phyloP scores from a whole-genome alignment of 2,113 vertebrate species.

The Ceyx melanurus region DNA sequence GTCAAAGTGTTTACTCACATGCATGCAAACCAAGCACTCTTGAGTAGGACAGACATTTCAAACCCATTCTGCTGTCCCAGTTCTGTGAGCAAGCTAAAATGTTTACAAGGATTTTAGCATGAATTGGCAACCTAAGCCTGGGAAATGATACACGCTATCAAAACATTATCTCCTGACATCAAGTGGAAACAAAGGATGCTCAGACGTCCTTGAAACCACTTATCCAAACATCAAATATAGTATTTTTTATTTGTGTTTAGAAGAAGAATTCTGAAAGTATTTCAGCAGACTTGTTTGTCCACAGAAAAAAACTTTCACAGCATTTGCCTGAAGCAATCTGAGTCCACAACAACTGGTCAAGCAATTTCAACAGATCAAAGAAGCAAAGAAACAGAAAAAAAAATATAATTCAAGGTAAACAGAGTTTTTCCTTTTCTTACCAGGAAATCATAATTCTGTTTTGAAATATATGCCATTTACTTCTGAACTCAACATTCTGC shows the following conservation, averaged over 20 bases:
- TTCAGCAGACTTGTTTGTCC: neutral
- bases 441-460: neutral
- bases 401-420: neutral
- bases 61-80: fast-evolving
- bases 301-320: neutral
- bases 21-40: fast-evolving
- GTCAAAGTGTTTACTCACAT: neutral
- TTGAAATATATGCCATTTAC: neutral
- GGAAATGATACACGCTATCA: fast-evolving
- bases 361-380: neutral
- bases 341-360: neutral
- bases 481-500: fast-evolving
- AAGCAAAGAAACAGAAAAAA: neutral
- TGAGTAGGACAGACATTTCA: neutral
- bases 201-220: neutral
- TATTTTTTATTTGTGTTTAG: fast-evolving
- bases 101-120: neutral
- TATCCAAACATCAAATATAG: neutral
- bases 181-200: neutral
- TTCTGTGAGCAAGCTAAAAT: neutral
- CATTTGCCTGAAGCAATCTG: neutral
- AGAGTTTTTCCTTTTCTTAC: neutral
- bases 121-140: neutral
- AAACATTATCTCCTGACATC: neutral
- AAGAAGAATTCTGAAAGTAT: neutral